A percentile compares a stretch with the other conserved stretches of the same genome.
These are phyloP conservation scores for Axea sp. DNA, from an alignment of 2,888 invertebrate genomes.

Conservation along the genomic window DNA sequence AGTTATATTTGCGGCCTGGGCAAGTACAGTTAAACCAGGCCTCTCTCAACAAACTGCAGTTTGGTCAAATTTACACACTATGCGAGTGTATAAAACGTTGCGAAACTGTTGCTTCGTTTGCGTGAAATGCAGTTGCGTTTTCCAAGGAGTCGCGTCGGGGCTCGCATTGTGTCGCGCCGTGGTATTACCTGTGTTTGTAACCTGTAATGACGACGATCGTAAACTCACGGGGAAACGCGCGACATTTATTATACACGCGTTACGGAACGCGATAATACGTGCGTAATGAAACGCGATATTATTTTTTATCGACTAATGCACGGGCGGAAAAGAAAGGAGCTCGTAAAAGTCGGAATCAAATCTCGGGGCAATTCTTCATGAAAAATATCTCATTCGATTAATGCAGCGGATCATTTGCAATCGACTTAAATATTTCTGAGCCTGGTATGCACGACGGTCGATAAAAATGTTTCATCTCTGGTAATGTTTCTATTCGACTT, in stretches of 20 bases:
- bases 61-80: constrained; percentile 51
- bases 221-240: neutral
- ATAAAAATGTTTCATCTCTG: constrained; percentile 24
- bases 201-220: neutral
- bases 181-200: neutral
- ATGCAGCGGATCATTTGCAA: neutral
- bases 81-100: constrained; percentile 24
- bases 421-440: neutral
- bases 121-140: constrained; percentile 11
- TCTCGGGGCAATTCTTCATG: too few relatives aligned
- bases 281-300: neutral
- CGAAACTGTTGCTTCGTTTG: constrained; percentile 20
- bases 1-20: constrained; percentile 48
- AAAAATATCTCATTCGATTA: neutral
- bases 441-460: neutral
- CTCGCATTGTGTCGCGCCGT: neutral
- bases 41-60: constrained; percentile 39
- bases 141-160: constrained; percentile 2
- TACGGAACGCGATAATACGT: neutral
- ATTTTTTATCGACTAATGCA: neutral
- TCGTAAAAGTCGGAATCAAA: too few relatives aligned
- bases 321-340: too few relatives aligned
- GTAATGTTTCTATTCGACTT: constrained; percentile 47
- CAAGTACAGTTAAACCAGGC: constrained; percentile 43
- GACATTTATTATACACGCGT: neutral